Base-by-base conservation (phyloP, 2,113 vertebrate species). In the Gymnorhina tibicen region DNA sequence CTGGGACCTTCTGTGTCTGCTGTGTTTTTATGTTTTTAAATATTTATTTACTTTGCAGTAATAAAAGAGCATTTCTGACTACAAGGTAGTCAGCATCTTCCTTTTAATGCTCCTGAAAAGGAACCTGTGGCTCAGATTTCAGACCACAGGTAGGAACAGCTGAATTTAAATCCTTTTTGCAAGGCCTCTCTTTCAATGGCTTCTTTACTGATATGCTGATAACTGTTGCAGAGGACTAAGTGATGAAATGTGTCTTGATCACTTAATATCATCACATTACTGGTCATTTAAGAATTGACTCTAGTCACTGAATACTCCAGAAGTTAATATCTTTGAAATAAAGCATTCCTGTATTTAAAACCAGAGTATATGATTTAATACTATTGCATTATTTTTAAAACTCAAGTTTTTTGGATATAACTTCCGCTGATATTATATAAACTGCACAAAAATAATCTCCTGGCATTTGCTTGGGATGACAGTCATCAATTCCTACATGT, bases 371-470 rank as follows among this genome's bases (percentile, higher is more conserved):
- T 91, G 46, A 68, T 53, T 19, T 63, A 56, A 55, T 58, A 67
- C 6, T 68, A 63, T 5, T 69, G 46, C 64, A 69, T 92, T 87
- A 58, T 66, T 91, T 93, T 83, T 58, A 87, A 91, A 90, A 78
- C 28, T 56, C 47, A 44, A 59, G 15, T 32, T 33, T 88, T 79
- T 72, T 60, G 22, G 13, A 35, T 81, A 15, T 78, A 78, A 73
- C 60, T 75, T 94, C 60, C 49, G 66, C 44, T 92, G 84, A 18
- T 89, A 49, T 89, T 94, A 93, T 76, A 89, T 95, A 96, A 96
- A 93, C 44, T 39, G 62, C 55, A 91, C 87, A 91, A 66, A 97
- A 96, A 95, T 90, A 91, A 87, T 90, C 64, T 89, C 62, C 37
- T 93, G 92, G 52, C 73, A 91, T 88, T 93, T 96, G 83, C 66